Percentiles rank a stretch among this genome's conserved stretches.
These are phyloP conservation scores for Isaurus tuberculatus DNA, from an alignment of 92 coral and sea anemone genomes.

Conservation along the genomic window DNA sequence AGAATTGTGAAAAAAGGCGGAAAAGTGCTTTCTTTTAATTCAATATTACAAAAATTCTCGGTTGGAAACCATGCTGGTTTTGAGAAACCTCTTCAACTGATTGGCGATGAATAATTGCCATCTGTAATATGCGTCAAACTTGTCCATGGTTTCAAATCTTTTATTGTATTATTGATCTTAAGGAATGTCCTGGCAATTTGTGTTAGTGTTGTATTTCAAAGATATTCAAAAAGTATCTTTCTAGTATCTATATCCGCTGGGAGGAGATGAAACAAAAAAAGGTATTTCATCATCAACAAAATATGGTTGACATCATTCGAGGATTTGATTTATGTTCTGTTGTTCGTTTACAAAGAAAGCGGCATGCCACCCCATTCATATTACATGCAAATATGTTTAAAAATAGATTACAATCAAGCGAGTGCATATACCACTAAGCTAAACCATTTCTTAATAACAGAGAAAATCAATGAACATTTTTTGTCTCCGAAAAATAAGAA, in stretches of 20 bases:
- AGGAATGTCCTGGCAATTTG: not conserved
- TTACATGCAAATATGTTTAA: not conserved
- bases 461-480: not conserved
- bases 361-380: not conserved
- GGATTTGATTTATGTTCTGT: not conserved
- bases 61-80: not conserved
- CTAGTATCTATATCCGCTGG: not conserved
- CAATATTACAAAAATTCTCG: not conserved
- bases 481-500: not conserved
- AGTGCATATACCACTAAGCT: not conserved
- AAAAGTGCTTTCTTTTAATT: not conserved
- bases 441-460: not conserved
- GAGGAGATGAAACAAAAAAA: not conserved
- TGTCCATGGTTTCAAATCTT: no score
- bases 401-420: not conserved
- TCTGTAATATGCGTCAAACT: no score
- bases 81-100: not conserved
- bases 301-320: not conserved
- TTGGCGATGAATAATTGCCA: no score
- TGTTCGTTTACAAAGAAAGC: constrained; percentile 14
- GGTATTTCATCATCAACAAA: not conserved
- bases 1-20: not conserved
- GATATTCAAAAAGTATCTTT: not conserved
- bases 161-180: no score
- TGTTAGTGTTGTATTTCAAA: not conserved